These are phyloP conservation scores for Drosophila chauvacae DNA, from an alignment of 1,140 invertebrate genomes.

Conservation along the genomic window DNA sequence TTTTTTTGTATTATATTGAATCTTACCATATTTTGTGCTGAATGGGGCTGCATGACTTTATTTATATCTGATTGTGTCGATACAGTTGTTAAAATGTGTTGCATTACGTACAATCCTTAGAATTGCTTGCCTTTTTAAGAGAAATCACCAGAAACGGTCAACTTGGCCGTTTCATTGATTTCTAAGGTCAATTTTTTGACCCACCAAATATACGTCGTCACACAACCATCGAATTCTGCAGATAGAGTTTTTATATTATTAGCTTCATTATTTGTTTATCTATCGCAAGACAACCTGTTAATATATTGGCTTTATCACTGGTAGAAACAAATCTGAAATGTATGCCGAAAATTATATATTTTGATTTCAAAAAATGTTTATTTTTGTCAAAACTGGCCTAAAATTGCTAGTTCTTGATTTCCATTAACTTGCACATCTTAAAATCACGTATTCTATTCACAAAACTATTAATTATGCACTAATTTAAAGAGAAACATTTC, in stretches of 20 bases:
- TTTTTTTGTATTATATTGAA: background rate
- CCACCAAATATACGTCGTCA: constrained; percentile 54
- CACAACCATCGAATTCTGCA: constrained; percentile 64
- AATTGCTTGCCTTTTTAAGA: constrained; percentile 14
- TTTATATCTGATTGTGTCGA: constrained; percentile 65
- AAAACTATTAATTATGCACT: background rate
- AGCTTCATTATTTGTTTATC: background rate
- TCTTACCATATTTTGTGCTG: constrained; percentile 77
- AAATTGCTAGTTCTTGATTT: too few relatives aligned
- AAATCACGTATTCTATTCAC: background rate
- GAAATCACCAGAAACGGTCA: constrained; percentile 45
- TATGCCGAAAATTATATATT: background rate
- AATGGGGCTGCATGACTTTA: constrained; percentile 76
- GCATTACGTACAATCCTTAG: constrained; percentile 62
- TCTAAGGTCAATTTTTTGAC: constrained; percentile 46
- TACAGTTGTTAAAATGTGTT: constrained; percentile 60
- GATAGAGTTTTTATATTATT: background rate
- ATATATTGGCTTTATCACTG: background rate
- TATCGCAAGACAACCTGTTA: background rate
- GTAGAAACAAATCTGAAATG: constrained; percentile 14
- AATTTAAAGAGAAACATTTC: too few relatives aligned
- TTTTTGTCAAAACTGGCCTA: background rate
- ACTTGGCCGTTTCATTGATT: constrained; percentile 43
- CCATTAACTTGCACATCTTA: background rate
- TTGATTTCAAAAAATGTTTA: background rate